These are phyloP conservation scores for Physocephala rufipes DNA, from an alignment of 2,888 invertebrate species.

Conservation along the genomic window DNA sequence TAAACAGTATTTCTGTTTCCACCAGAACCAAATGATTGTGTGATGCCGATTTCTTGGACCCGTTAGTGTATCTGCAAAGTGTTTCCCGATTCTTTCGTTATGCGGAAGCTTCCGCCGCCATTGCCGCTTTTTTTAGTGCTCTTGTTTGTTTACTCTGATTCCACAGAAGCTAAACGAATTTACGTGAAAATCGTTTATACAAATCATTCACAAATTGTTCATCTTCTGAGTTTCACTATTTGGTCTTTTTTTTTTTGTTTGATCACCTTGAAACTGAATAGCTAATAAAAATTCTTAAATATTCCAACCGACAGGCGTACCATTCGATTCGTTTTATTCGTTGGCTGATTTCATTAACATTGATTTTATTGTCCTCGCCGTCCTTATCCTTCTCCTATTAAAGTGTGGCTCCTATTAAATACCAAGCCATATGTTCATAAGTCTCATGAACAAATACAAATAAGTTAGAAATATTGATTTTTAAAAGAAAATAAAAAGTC, in stretches of 20 bases:
- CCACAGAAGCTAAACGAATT: constrained; percentile 34
- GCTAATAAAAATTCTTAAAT: neutral
- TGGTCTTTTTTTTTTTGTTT: neutral
- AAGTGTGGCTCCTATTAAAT: no score
- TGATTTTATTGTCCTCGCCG: neutral
- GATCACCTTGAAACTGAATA: no score
- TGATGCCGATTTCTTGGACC: no score
- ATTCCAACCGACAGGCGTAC: neutral
- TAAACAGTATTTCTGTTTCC: no score
- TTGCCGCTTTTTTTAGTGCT: constrained; percentile 1
- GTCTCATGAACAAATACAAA: no score
- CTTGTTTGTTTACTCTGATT: constrained; percentile 19
- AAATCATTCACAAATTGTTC: neutral
- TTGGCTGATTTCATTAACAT: constrained; percentile 4
- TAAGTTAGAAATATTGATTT: no score
- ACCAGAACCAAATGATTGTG: no score
- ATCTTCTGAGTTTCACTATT: neutral
- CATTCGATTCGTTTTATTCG: constrained; percentile 1
- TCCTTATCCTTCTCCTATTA: neutral
- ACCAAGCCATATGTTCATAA: no score
- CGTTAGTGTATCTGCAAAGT: neutral
- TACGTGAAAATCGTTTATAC: constrained; percentile 31
- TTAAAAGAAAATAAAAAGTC: no score
- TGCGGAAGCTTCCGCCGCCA: neutral
- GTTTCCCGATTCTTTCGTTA: neutral